Percentiles rank a stretch among this genome's conserved stretches.
Evolutionary conservation across 2,888 invertebrate genomes (phyloP).

Genomic region (Blastobasis adustella): DNA sequence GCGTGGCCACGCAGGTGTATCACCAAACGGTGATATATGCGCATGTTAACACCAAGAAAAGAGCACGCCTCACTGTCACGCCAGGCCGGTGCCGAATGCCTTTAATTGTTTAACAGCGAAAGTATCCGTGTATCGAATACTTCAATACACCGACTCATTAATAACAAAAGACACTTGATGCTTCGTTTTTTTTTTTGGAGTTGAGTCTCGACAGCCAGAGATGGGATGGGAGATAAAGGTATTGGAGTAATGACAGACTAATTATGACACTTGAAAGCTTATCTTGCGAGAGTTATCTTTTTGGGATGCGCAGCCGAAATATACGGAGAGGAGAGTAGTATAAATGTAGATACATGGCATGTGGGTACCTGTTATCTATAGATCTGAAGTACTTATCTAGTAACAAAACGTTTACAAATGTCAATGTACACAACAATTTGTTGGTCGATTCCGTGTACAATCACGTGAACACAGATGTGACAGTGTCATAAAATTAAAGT

Average conservation of each 20-base stretch:
- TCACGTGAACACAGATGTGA: too few relatives aligned
- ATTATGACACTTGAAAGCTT: constrained; percentile 21
- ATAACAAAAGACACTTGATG: constrained; percentile 17
- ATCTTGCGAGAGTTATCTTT: constrained; percentile 7
- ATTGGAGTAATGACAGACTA: constrained; percentile 42
- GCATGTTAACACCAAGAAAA: constrained; percentile 58
- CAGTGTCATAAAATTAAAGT: too few relatives aligned
- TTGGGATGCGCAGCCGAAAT: not conserved
- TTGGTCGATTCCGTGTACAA: too few relatives aligned
- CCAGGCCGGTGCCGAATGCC: constrained; percentile 28
- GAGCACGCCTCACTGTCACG: constrained; percentile 70
- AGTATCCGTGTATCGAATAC: constrained; percentile 25
- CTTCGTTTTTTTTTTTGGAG: constrained; percentile 19
- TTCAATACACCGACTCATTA: constrained; percentile 1
- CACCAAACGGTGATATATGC: constrained; percentile 65
- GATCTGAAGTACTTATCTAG: too few relatives aligned
- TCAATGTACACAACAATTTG: too few relatives aligned
- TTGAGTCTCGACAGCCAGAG: constrained; percentile 24
- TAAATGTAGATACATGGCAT: too few relatives aligned
- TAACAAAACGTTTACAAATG: too few relatives aligned
- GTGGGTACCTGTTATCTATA: too few relatives aligned
- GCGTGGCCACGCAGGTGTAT: constrained; percentile 66
- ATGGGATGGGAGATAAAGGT: constrained; percentile 39
- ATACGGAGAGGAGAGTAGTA: too few relatives aligned
- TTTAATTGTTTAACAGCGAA: constrained; percentile 57